Base-by-base conservation (phyloP, 2,888 invertebrate genomes). In the Horisme vitalbata region DNA sequence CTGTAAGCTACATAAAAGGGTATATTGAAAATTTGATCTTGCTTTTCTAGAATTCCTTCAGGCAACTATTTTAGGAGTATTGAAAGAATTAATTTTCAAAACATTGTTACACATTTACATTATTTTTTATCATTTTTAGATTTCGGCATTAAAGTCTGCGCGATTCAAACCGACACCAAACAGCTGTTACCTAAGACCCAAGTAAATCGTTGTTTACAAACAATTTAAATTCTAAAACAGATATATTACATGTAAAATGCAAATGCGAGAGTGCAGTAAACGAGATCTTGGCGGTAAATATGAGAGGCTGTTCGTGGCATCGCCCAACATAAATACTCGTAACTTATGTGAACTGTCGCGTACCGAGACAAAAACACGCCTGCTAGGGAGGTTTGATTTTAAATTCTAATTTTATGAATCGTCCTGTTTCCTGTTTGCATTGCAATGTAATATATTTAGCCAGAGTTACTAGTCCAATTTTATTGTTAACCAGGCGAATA, bases 401-500 rank as follows among this genome's bases (percentile, higher is more conserved):
- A 85, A 85, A 85, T 85, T 86, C 83, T 80, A 85, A 85, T 86
- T 85, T 84, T 82, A 84, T 79, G 79, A 82, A 78, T 76, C 75
- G 72, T 72, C 70, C 75, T 61, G 18, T 12, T 45, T 30, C 34
- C 20, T 31, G 69, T 85, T 85, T 82, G 79, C 79, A 81, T 84
- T 83, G n/a, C n/a, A n/a, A n/a, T n/a, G n/a, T n/a, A n/a, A n/a
- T n/a, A n/a, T n/a, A n/a, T 18, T 18, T 18, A 18, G 18, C 80
- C 80, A 18, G 4, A 18, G 4, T 18, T 18, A 6, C 18, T 18
- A 18, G 4, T 5, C 6, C 3, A 4, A 18, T 18, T 5, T 18
- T 18, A 18, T 18, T 4, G 5, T 18, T 6, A 4, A 18, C 2
- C 18, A 5, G 18, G 6, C 18, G 18, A 5, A 4, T 18, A n/a